Evolutionary conservation across 2,888 invertebrate species (phyloP).

Genomic region (Schizaphis graminum): DNA sequence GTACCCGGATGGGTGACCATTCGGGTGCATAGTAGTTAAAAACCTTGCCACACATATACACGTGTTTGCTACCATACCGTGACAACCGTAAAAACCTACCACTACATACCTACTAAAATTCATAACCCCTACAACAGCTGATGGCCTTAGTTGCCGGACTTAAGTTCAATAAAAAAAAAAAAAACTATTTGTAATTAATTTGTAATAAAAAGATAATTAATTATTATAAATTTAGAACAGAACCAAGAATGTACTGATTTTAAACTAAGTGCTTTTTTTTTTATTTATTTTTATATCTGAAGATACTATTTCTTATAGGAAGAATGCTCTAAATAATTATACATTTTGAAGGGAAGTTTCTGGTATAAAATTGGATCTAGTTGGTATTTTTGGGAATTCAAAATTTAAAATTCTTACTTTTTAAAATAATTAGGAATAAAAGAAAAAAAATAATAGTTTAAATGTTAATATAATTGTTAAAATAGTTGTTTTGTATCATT

Average conservation of each 20-base stretch:
- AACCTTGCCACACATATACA: too few species aligned
- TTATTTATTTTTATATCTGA: not conserved
- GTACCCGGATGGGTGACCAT: too few species aligned
- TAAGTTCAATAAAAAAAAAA: too few species aligned
- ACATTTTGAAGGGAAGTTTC: not conserved
- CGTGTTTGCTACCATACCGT: too few species aligned
- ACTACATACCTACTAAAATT: too few species aligned
- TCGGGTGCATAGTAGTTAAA: too few species aligned
- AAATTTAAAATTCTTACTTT: not conserved
- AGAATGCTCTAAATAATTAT: not conserved
- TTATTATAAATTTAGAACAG: not conserved
- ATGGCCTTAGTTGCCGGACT: too few species aligned
- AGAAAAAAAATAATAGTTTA: not conserved
- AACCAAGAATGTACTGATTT: too few species aligned
- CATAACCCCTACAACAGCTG: too few species aligned
- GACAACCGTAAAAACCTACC: too few species aligned
- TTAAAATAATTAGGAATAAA: not conserved
- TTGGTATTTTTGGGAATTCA: not conserved
- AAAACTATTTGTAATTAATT: not conserved
- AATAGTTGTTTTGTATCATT: too few species aligned
- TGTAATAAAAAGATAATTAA: not conserved
- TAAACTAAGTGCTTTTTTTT: not conserved
- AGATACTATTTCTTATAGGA: not conserved
- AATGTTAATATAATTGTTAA: not conserved
- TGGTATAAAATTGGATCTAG: not conserved